Percentiles rank a stretch among this genome's conserved stretches.
Evolutionary conservation across 2,797 vertebrate species (phyloP).

Genomic region (Sardinella longiceps): DNA sequence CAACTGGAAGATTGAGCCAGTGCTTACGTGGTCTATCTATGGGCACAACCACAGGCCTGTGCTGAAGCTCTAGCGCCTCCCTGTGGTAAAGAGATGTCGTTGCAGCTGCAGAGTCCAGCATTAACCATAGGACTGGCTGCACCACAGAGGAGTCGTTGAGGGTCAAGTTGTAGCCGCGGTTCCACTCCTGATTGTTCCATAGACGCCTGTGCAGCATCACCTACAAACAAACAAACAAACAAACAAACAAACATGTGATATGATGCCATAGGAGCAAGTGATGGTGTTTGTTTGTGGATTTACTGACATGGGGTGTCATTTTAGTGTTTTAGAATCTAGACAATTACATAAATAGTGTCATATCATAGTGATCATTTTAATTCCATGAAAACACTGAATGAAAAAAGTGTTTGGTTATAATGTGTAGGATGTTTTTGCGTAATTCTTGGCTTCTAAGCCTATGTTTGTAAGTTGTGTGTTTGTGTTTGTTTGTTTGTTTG

Average conservation of each 20-base stretch:
- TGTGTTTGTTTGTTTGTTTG: too few species aligned
- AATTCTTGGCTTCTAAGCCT: not conserved
- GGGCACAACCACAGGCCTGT: constrained; percentile 80
- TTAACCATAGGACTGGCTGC: constrained; percentile 80
- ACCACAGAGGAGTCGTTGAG: constrained; percentile 88
- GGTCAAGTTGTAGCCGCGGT: constrained; percentile 85
- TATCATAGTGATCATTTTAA: too few species aligned
- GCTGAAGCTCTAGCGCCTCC: constrained; percentile 78
- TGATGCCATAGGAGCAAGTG: not conserved
- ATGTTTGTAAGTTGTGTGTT: too few species aligned
- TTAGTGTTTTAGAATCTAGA: too few species aligned
- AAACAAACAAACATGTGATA: too few species aligned
- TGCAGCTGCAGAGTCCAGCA: constrained; percentile 70
- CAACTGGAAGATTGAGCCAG: not conserved
- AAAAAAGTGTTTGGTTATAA: not conserved
- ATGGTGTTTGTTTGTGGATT: not conserved
- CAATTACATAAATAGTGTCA: too few species aligned
- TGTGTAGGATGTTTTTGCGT: not conserved
- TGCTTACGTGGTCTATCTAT: constrained; percentile 72
- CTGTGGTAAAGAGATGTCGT: constrained; percentile 69
- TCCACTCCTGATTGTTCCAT: constrained; percentile 86
- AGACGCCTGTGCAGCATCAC: constrained; percentile 90
- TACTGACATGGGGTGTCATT: too few species aligned
- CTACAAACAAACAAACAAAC: constrained; percentile 58
- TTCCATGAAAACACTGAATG: not conserved